These are phyloP conservation scores for Dryobates pubescens DNA, from an alignment of 2,797 vertebrate species.

Conservation along the genomic window DNA sequence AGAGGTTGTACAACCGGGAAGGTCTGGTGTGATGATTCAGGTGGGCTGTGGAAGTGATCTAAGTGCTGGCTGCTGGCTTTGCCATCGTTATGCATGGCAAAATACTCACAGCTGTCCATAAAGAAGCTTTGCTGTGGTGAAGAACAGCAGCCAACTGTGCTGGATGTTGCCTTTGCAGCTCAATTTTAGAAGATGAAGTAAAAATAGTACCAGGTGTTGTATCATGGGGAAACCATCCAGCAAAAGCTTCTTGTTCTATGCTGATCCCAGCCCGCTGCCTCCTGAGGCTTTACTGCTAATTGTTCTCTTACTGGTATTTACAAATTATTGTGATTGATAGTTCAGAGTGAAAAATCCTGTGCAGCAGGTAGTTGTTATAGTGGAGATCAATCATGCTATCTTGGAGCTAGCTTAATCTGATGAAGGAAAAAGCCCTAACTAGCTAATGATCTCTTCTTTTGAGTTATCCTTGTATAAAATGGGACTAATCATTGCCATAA, in stretches of 20 bases:
- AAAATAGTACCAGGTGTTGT: not conserved
- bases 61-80: not conserved
- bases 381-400: not conserved
- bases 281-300: not conserved
- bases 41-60: not conserved
- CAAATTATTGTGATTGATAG: not conserved
- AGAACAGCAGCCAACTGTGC: not conserved
- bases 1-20: not conserved
- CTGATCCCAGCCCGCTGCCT: not conserved
- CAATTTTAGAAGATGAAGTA: not conserved
- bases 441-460: constrained; percentile 8
- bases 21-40: rapidly evolving
- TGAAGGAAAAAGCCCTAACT: not conserved
- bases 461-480: constrained; percentile 14
- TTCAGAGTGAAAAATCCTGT: not conserved
- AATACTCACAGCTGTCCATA: not conserved
- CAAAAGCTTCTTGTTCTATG: not conserved
- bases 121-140: not conserved
- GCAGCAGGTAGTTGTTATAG: not conserved
- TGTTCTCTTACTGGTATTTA: not conserved
- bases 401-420: not conserved
- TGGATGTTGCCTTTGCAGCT: not conserved
- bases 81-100: not conserved
- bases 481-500: not conserved
- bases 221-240: not conserved